Evolutionary conservation across 1,140 invertebrate species (phyloP).

Genomic region (Pseudomyrmex flavicornis): DNA sequence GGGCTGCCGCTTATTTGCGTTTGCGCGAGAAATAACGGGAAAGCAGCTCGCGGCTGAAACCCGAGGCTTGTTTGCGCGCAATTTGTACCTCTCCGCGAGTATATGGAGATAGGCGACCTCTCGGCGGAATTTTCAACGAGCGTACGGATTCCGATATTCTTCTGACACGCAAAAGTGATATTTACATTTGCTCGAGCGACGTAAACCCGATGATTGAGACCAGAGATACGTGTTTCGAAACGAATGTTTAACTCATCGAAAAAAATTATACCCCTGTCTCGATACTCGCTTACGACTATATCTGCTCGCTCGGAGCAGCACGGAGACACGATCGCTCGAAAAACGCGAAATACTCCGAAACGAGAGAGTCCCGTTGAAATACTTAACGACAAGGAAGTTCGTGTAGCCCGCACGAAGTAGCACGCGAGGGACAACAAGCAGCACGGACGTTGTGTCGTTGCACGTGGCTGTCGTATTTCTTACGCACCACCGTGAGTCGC

Average conservation of each 20-base stretch:
- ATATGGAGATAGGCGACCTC: constrained; percentile 11
- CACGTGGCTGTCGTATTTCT: constrained; percentile 35
- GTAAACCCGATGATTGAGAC: constrained; percentile 13
- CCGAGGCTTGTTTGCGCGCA: constrained; percentile 55
- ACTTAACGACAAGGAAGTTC: constrained; percentile 2
- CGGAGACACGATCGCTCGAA: constrained; percentile 13
- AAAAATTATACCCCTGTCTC: constrained; percentile 15
- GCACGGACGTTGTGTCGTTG: not conserved
- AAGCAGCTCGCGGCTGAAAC: not conserved
- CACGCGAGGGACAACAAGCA: constrained; percentile 2
- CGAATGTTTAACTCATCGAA: not conserved
- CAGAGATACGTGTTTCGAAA: not conserved
- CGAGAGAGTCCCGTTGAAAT: constrained; percentile 1
- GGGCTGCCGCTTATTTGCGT: not conserved
- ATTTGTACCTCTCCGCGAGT: constrained; percentile 52
- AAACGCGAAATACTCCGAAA: constrained; percentile 11
- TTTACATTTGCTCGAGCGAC: constrained; percentile 1
- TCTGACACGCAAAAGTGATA: constrained; percentile 16
- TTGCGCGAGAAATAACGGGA: constrained; percentile 4
- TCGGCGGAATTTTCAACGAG: not conserved
- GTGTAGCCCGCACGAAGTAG: constrained; percentile 18
- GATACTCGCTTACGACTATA: constrained; percentile 12
- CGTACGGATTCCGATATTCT: not conserved
- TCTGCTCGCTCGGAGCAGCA: not conserved
- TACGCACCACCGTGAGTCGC: constrained; percentile 15